Conservation (phyloP, 2,888 invertebrate species). For the Chrysolina oricalcia region DNA sequence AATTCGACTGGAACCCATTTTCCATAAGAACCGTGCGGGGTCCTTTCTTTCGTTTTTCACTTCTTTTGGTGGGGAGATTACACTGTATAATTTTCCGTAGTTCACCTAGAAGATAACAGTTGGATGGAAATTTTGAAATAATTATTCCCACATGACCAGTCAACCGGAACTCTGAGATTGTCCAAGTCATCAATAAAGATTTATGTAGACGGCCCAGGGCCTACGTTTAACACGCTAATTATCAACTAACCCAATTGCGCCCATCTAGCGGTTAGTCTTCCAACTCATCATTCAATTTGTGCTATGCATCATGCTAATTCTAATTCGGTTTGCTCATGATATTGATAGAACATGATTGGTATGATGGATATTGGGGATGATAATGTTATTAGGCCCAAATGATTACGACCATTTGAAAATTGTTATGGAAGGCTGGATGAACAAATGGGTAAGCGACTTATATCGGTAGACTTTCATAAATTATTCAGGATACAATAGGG, state of each 20-base stretch:
- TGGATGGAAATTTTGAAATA: background rate
- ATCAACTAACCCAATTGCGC: background rate
- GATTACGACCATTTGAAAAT: background rate
- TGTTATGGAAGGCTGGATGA: background rate
- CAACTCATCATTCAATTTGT: background rate
- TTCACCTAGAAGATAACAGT: too few species aligned
- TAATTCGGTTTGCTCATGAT: slow-evolving; percentile 34
- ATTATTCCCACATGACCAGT: background rate
- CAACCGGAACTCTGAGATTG: background rate
- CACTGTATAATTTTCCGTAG: too few species aligned
- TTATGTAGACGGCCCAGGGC: background rate
- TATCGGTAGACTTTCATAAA: too few species aligned
- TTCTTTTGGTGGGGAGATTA: too few species aligned
- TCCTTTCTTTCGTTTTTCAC: too few species aligned
- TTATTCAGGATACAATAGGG: too few species aligned
- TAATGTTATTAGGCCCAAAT: background rate
- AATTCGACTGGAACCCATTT: too few species aligned
- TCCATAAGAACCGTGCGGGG: too few species aligned
- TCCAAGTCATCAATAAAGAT: background rate
- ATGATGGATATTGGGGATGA: slow-evolving; percentile 39
- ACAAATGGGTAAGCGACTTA: too few species aligned
- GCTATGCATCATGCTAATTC: slow-evolving; percentile 6
- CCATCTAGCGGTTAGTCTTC: slow-evolving; percentile 22
- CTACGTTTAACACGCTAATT: background rate
- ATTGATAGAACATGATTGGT: slow-evolving; percentile 35